Evolutionary conservation across 2,797 vertebrate genomes (phyloP).

Genomic region (Odontamblyopus lacepedii): DNA sequence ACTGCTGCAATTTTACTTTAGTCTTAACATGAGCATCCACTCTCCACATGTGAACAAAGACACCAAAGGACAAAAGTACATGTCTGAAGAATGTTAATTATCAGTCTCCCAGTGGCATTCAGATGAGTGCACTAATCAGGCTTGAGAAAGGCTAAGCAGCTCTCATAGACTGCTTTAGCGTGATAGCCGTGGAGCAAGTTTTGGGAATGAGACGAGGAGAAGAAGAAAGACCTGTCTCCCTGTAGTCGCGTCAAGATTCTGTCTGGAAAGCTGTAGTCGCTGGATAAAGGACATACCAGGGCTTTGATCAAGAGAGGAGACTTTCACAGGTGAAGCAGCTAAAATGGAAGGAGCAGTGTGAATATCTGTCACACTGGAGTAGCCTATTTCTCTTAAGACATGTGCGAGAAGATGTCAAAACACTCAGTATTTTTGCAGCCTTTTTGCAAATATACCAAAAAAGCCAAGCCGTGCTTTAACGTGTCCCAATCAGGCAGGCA

Average conservation of each 20-base stretch:
- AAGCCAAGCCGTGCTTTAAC: conserved; percentile 33
- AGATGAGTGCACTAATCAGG: conserved; percentile 21
- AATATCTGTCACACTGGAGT: conserved; percentile 59
- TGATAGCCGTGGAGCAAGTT: conserved; percentile 29
- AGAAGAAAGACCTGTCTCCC: conserved; percentile 56
- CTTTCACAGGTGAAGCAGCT: conserved; percentile 57
- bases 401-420: conserved; percentile 31
- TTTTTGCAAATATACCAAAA: too few species aligned
- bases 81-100: conserved; percentile 19
- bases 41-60: conserved; percentile 33
- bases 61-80: conserved; percentile 4
- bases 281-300: conserved; percentile 63
- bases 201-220: conserved; percentile 37
- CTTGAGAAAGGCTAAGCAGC: conserved; percentile 12
- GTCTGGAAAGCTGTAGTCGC: conserved; percentile 56
- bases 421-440: conserved; percentile 43
- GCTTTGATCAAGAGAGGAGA: conserved; percentile 69
- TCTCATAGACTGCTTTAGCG: conserved; percentile 43
- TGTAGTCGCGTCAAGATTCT: conserved; percentile 57
- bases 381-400: conserved; percentile 43
- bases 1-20: conserved; percentile 36
- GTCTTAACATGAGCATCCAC: conserved; percentile 22
- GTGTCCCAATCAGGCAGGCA: conserved; percentile 64
- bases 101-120: background rate
- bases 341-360: conserved; percentile 60